Conservation (phyloP, 2,113 vertebrate genomes). For the Baryphthengus martii region DNA sequence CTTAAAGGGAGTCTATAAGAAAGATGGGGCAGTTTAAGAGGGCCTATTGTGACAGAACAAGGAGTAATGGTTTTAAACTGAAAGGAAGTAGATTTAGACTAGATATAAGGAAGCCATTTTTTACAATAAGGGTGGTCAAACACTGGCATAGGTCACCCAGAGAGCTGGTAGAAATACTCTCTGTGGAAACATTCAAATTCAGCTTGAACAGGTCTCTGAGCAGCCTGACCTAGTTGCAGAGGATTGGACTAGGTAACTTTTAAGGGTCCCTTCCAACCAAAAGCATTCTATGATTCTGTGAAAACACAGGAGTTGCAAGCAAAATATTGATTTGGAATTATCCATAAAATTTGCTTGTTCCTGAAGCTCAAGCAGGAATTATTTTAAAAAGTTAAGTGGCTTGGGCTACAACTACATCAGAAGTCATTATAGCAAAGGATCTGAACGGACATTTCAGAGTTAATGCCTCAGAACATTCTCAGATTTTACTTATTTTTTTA, state of each 20-base stretch:
- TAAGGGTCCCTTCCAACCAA: neutral
- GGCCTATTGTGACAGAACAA: neutral
- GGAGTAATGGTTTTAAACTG: neutral
- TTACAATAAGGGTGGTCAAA: neutral
- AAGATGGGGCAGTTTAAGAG: neutral
- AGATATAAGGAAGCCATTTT: neutral
- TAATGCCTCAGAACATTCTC: neutral
- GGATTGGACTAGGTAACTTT: neutral
- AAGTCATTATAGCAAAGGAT: neutral
- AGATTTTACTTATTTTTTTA: neutral
- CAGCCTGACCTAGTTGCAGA: neutral
- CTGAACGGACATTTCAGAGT: neutral
- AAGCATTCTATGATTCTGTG: neutral
- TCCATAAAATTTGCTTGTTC: neutral
- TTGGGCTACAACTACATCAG: neutral
- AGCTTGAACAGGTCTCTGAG: neutral
- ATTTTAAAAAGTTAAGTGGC: neutral
- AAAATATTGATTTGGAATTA: neutral
- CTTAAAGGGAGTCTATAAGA: neutral
- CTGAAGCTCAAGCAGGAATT: neutral
- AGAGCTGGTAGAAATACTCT: neutral
- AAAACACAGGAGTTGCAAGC: neutral
- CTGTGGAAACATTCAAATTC: neutral
- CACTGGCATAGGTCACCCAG: neutral
- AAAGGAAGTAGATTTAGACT: neutral